Percentiles rank a stretch among this genome's conserved stretches.
phyloP scores from a whole-genome alignment of 2,888 invertebrate genomes.

The Clusia tigrina region DNA sequence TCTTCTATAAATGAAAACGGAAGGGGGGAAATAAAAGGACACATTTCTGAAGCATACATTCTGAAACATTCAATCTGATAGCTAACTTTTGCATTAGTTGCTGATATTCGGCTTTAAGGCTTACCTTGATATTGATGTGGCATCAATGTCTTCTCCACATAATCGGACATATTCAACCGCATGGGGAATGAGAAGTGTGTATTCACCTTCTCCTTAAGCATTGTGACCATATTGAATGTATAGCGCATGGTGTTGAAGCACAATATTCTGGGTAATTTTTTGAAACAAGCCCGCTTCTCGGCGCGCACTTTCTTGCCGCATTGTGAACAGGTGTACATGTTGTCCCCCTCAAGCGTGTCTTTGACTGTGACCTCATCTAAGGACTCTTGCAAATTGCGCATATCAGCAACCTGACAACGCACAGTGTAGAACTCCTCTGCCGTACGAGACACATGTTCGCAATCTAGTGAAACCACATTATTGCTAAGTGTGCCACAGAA shows the following conservation, averaged over 20 bases:
- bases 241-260: slow-evolving; percentile 98
- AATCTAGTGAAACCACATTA: slow-evolving; percentile 94
- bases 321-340: slow-evolving; percentile 97
- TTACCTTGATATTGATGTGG: slow-evolving; percentile 84
- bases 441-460: slow-evolving; percentile 92
- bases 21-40: not conserved
- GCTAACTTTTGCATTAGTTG: too few relatives aligned
- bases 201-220: slow-evolving; percentile 97
- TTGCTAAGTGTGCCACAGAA: slow-evolving; percentile 95
- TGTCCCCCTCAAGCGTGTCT: slow-evolving; percentile 95
- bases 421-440: slow-evolving; percentile 97
- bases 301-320: slow-evolving; percentile 95
- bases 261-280: slow-evolving; percentile 89
- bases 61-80: not conserved
- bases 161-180: slow-evolving; percentile 91
- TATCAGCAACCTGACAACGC: slow-evolving; percentile 94
- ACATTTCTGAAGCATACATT: not conserved
- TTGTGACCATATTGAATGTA: slow-evolving; percentile 96
- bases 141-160: slow-evolving; percentile 92
- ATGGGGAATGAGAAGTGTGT: slow-evolving; percentile 96
- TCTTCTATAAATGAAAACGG: slow-evolving; percentile 69
- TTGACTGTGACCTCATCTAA: slow-evolving; percentile 97
- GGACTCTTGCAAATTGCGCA: slow-evolving; percentile 94
- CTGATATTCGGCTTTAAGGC: slow-evolving; percentile 28
- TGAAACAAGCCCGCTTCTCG: slow-evolving; percentile 93